Conservation (phyloP, 2,888 invertebrate species). For the Siphonodentalium dalli region DNA sequence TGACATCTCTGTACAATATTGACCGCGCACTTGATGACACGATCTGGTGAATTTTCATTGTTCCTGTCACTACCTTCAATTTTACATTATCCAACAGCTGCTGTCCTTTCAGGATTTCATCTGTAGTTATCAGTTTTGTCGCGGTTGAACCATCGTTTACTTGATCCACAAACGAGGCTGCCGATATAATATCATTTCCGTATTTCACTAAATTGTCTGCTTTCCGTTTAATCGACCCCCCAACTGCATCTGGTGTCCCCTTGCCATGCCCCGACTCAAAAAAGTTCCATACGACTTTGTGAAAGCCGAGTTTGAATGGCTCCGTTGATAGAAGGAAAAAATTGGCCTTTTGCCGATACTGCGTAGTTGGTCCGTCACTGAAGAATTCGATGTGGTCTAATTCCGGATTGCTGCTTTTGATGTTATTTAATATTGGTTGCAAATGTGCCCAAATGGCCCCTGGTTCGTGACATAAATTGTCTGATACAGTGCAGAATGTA, state of each 20-base stretch:
- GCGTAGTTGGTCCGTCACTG: constrained; percentile 53
- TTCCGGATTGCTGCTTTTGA: constrained; percentile 19
- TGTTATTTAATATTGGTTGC: constrained; percentile 39
- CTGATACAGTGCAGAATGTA: constrained; percentile 52
- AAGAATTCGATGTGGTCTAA: constrained; percentile 25
- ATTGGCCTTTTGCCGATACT: constrained; percentile 61
- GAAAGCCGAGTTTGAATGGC: constrained; percentile 19
- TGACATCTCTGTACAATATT: constrained; percentile 5
- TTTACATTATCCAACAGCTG: constrained; percentile 2
- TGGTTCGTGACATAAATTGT: constrained; percentile 54
- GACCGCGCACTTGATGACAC: background rate
- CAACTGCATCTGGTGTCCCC: constrained; percentile 56
- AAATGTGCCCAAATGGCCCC: constrained; percentile 63
- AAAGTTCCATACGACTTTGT: constrained; percentile 49
- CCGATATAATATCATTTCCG: constrained; percentile 23
- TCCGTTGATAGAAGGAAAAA: constrained; percentile 51
- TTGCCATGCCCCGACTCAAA: constrained; percentile 60
- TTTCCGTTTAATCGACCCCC: constrained; percentile 49
- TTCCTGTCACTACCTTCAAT: constrained; percentile 8
- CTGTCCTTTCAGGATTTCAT: background rate
- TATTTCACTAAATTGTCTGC: constrained; percentile 28
- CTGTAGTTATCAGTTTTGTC: constrained; percentile 10
- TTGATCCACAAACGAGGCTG: constrained; percentile 15
- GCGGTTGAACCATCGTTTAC: constrained; percentile 5
- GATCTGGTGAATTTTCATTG: constrained; percentile 14